Evolutionary conservation across 2,888 invertebrate genomes (phyloP).

Genomic region (Pecten maximus): DNA sequence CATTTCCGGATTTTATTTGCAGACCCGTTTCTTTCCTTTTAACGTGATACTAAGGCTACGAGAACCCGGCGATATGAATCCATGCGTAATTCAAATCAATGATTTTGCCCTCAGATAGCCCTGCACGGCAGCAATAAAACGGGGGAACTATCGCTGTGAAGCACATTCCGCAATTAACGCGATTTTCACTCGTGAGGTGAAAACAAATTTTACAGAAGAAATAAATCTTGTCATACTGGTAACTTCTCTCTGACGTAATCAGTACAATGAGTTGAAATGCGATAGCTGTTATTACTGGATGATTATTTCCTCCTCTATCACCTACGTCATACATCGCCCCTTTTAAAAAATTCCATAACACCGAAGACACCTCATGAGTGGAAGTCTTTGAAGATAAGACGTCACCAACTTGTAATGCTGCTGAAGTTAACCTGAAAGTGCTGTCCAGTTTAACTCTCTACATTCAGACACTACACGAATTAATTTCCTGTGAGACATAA

Average conservation of each 20-base stretch:
- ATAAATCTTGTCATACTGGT: background rate
- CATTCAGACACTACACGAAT: too few species aligned
- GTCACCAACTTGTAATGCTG: background rate
- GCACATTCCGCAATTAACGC: slow-evolving; percentile 15
- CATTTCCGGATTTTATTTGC: background rate
- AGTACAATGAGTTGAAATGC: background rate
- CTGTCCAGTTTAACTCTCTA: too few species aligned
- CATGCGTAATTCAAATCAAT: slow-evolving; percentile 18
- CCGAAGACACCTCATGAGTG: background rate
- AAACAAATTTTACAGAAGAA: slow-evolving; percentile 14
- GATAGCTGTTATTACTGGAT: background rate
- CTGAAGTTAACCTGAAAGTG: too few species aligned
- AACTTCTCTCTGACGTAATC: background rate
- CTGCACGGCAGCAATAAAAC: background rate
- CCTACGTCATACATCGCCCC: background rate
- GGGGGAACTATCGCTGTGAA: background rate
- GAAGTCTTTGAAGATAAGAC: background rate
- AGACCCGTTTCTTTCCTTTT: background rate
- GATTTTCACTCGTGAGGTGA: slow-evolving; percentile 20
- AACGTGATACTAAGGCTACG: background rate
- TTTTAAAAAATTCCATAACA: background rate
- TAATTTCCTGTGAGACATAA: too few species aligned
- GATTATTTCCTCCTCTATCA: background rate
- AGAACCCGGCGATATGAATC: background rate
- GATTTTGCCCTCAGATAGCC: background rate